Evolutionary conservation across 1,140 invertebrate species (phyloP).

Genomic region (Lordiphosa mommai): DNA sequence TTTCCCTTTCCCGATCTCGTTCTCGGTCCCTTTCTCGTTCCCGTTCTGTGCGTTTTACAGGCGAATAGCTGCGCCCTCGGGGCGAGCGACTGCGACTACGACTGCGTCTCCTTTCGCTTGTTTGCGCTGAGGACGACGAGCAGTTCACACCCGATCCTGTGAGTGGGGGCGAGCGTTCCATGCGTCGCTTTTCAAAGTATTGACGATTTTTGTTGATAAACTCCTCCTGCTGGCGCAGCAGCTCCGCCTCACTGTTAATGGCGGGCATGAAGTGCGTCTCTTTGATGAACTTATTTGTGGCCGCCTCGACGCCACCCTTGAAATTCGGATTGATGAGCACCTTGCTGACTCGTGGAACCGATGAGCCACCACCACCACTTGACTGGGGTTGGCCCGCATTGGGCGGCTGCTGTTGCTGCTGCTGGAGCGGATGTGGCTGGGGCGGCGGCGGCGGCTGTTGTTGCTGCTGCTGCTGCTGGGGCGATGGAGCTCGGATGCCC

Average conservation of each 20-base stretch:
- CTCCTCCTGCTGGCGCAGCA: constrained; percentile 78
- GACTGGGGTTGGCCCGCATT: constrained; percentile 2
- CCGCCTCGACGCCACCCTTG: constrained; percentile 78
- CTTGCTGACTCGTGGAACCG: constrained; percentile 63
- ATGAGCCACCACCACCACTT: constrained; percentile 5
- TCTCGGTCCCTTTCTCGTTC: constrained; percentile 54
- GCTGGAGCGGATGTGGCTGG: constrained; percentile 9
- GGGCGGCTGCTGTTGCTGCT: constrained; percentile 9
- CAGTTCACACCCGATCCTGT: constrained; percentile 5
- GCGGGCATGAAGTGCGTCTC: constrained; percentile 76
- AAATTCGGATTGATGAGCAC: constrained; percentile 79
- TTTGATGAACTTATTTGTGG: constrained; percentile 78
- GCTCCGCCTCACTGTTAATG: constrained; percentile 71
- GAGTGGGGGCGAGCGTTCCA: constrained; percentile 67
- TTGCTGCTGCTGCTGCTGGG: constrained; percentile 40
- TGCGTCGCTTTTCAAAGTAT: constrained; percentile 74
- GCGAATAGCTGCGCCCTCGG: constrained; percentile 74
- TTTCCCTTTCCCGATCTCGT: constrained; percentile 57
- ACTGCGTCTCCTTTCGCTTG: constrained; percentile 36
- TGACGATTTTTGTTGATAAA: constrained; percentile 79
- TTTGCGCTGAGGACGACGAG: too few relatives aligned
- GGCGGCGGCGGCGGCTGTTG: constrained; percentile 15
- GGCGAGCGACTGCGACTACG: constrained; percentile 67
- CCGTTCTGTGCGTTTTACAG: constrained; percentile 51
- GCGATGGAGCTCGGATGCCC: constrained; percentile 53